Percentiles rank a stretch among this genome's conserved stretches.
Evolutionary conservation across 2,797 vertebrate genomes (phyloP).

Genomic region (Galagoides demidoff): DNA sequence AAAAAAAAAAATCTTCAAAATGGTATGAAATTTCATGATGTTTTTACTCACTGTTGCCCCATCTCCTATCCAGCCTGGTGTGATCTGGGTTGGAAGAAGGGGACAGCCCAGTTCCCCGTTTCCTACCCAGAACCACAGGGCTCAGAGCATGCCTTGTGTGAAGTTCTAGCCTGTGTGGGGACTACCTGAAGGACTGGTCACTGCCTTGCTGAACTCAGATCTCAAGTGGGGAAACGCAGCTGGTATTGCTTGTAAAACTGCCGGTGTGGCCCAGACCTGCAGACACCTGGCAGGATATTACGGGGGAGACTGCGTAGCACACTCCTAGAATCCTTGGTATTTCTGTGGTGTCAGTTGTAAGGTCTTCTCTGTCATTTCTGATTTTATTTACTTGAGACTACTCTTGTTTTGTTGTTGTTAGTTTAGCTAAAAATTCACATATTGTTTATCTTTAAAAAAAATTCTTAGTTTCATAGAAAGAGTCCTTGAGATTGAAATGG

Average conservation of each 20-base stretch:
- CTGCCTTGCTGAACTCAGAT: background rate
- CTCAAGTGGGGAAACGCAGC: background rate
- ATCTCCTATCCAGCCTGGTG: background rate
- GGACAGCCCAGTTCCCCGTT: background rate
- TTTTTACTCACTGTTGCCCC: background rate
- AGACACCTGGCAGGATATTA: background rate
- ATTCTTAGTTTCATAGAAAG: background rate
- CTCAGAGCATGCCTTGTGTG: background rate
- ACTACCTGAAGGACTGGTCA: background rate
- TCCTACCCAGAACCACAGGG: background rate
- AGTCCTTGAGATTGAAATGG: background rate
- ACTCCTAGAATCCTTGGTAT: background rate
- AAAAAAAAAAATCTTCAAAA: background rate
- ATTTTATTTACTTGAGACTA: background rate
- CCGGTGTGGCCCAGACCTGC: background rate
- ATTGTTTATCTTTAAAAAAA: background rate
- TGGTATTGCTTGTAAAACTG: background rate
- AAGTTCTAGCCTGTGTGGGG: background rate
- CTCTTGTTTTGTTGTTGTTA: background rate
- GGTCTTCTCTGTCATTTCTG: background rate
- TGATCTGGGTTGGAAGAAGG: background rate
- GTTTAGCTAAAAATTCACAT: background rate
- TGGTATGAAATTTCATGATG: background rate
- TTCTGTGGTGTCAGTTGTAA: background rate
- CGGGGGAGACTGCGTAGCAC: too few relatives aligned